These are phyloP conservation scores for Orchesella flavescens DNA, from an alignment of 2,888 invertebrate genomes.

Conservation along the genomic window DNA sequence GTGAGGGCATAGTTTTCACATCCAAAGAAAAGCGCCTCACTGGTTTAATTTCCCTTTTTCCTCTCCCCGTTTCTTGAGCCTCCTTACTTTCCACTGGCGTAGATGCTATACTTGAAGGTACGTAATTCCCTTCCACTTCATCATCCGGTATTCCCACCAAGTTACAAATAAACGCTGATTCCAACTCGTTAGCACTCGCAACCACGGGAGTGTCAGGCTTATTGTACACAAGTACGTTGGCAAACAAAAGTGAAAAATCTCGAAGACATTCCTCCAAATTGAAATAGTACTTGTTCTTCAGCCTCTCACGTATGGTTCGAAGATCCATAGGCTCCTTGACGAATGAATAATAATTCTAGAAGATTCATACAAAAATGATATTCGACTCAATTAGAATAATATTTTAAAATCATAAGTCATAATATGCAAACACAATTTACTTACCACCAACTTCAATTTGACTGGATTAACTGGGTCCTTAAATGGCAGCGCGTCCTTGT, in stretches of 20 bases:
- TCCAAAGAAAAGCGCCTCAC: no score
- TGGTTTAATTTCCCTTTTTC: no score
- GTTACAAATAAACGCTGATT: not conserved
- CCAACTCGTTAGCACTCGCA: not conserved
- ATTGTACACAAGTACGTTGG: constrained; percentile 28
- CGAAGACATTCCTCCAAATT: not conserved
- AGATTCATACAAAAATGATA: not conserved
- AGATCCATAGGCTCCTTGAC: constrained; percentile 30
- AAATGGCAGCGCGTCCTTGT: not conserved
- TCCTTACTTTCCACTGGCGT: no score
- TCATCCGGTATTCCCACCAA: not conserved
- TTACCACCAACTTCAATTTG: not conserved
- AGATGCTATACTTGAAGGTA: no score
- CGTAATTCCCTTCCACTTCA: not conserved
- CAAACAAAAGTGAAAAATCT: constrained; percentile 27
- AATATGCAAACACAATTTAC: not conserved
- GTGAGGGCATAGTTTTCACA: no score
- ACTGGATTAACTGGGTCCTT: constrained; percentile 9
- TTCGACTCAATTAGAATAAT: not conserved
- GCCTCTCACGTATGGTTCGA: not conserved
- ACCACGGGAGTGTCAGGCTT: not conserved
- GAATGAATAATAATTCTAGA: not conserved
- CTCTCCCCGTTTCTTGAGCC: no score
- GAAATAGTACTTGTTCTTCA: constrained; percentile 21
- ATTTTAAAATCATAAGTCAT: not conserved